Conservation (phyloP, 2,797 vertebrate species). For the Rhinatrema bivittatum region DNA sequence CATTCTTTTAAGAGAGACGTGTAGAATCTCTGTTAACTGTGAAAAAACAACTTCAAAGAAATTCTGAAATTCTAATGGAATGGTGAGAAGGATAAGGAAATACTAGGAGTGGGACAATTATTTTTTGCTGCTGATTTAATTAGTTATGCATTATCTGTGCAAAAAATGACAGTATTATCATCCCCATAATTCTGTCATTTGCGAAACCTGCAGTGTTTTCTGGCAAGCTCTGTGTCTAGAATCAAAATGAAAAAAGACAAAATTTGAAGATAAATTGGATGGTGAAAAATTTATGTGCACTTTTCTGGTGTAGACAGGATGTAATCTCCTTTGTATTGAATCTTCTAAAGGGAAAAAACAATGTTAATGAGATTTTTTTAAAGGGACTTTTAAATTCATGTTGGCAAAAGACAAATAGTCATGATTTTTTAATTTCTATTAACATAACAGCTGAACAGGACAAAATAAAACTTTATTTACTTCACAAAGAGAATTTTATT, state of each 20-base stretch:
- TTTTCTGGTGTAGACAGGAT: constrained; percentile 51
- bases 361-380: constrained; percentile 62
- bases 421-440: constrained; percentile 64
- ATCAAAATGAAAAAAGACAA: constrained; percentile 55
- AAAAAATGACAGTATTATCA: constrained; percentile 10
- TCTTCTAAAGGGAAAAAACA: constrained; percentile 37
- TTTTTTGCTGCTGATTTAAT: too few relatives aligned
- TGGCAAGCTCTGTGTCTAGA: constrained; percentile 39
- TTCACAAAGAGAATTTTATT: constrained; percentile 44
- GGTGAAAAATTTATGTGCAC: constrained; percentile 79
- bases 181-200: constrained; percentile 28
- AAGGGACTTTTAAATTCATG: constrained; percentile 60
- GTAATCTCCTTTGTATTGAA: constrained; percentile 65
- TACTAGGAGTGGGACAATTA: too few relatives aligned
- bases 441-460: constrained; percentile 52
- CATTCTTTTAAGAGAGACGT: too few relatives aligned
- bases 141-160: background rate
- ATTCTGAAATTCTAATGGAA: constrained; percentile 7
- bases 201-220: constrained; percentile 38
- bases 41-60: background rate
- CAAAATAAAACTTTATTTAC: constrained; percentile 59
- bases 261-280: constrained; percentile 75
- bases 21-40: background rate
- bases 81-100: background rate
- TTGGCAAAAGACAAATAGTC: constrained; percentile 63